Base-by-base conservation (phyloP, 2,113 vertebrate species). In the Cyphomyrus discorhynchus region DNA sequence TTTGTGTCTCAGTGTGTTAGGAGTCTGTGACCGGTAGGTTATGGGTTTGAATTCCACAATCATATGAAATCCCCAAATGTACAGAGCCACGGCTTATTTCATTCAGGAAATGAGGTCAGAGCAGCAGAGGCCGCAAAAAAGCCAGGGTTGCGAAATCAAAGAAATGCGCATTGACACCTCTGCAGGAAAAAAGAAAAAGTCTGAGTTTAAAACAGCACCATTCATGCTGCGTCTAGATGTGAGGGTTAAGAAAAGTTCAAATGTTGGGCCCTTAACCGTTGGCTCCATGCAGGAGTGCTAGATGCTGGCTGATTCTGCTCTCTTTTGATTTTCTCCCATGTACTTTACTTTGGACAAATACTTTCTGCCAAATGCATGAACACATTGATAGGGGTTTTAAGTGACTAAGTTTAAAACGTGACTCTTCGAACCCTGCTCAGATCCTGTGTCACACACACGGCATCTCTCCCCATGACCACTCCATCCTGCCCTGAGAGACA, bases 121-220 rank as follows among this genome's bases (percentile, higher is more conserved):
- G 53, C 53, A 56, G 19, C 1, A 56, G 19, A 9, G 90, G 56
- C 86, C 85, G 50, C 87, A 70, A 92, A 87, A 91, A 93, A 93
- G 91, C 90, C 92, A 89, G 58, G 90, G 49, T 66, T 89, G 77
- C 87, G 52, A 91, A 87, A 39, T 35, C 70, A 77, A 90, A 82
- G 21, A 88, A 89, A 92, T 90, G 90, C 83, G 88, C 53, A 42
- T 52, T 85, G 89, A 87, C 89, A 90, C 88, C 88, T 89, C 89
- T 46, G 88, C 46, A 86, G 87, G 91, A 91, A 92, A 58, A 56
- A 62, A 42, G 39, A 42, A 17, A 15, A 58, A 21, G 13, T 15
- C 66, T 15, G 89, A 27, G 8, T 89, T 70, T 70, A 86, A 90
- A 84, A 66, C 31, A 9, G 0, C 46, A n/a, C 49, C 53, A 49